Base-by-base conservation (phyloP, 1,140 invertebrate species). In the Steinernema khuongi region DNA sequence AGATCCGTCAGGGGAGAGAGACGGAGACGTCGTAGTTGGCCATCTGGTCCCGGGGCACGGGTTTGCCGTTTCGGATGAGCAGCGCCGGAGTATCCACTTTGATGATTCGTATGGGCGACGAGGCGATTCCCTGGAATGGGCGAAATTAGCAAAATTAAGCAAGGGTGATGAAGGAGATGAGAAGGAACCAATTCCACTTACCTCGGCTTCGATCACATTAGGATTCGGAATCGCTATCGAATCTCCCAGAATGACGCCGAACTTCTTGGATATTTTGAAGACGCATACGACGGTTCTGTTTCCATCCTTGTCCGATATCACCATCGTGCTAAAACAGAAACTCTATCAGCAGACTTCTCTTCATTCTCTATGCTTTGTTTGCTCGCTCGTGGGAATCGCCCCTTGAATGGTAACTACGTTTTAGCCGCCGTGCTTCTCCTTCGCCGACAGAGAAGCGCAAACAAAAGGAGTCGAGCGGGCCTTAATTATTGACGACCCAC, bases 11-110 rank as follows among this genome's bases (percentile, higher is more conserved):
- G 4, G 50, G 50, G 26, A 60, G 50, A 7, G 50, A 60, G 22
- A 60, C 50, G 50, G 14, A n/a, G 50, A 60, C 50, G 19, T 60
- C 50, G 50, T 60, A 60, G 50, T 60, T 60, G 50, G 50, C 50
- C 50, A 60, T 60, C 22, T 60, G 50, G 26, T 60, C 50, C 7
- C 50, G 50, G 22, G 50, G 50, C 7, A 60, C 50, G 11, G 50
- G 50, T 60, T 60, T 60, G 14, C 50, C 50, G 50, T 60, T 60
- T 22, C 50, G 50, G 50, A 60, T 14, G 14, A 60, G 50, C 11
- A 60, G 19, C 7, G 50, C 50, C 19, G 50, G 50, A 22, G 50
- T 60, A 22, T 60, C 50, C 22, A 60, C 50, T 60, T 60, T 60
- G 50, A 60, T 4, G 50, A 60, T 60, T 60, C 50, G 50, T 7